These are phyloP conservation scores for Lucifuga dentata DNA, from an alignment of 2,113 vertebrate species.

Conservation along the genomic window DNA sequence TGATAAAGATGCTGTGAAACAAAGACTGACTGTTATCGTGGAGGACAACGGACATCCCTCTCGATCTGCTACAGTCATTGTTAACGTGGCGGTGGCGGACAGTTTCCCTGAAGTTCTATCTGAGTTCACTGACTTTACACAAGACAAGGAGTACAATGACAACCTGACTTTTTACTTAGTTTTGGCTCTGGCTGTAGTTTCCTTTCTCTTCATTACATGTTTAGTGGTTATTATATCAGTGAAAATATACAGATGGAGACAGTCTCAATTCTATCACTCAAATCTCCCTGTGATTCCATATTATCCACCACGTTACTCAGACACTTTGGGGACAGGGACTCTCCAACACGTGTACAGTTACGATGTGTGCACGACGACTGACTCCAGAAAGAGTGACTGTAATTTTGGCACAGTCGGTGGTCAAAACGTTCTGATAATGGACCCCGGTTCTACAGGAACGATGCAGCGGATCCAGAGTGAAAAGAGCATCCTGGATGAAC, in stretches of 20 bases:
- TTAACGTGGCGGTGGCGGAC: slow-evolving; percentile 68
- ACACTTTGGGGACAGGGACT: slow-evolving; percentile 73
- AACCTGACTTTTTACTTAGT: slow-evolving; percentile 31
- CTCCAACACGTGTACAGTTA: slow-evolving; percentile 71
- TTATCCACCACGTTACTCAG: slow-evolving; percentile 75
- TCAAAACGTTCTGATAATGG: slow-evolving; percentile 56
- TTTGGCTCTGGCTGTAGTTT: slow-evolving; percentile 65
- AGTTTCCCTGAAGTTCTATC: slow-evolving; percentile 69
- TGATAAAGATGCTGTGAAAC: too few relatives aligned
- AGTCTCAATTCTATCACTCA: slow-evolving; percentile 67
- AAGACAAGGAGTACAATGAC: slow-evolving; percentile 17
- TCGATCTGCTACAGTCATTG: slow-evolving; percentile 67
- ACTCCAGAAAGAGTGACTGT: slow-evolving; percentile 63
- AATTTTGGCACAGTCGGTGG: slow-evolving; percentile 47
- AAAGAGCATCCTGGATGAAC: too few relatives aligned
- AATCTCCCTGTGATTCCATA: slow-evolving; percentile 74
- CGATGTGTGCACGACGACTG: slow-evolving; percentile 64
- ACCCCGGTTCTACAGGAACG: slow-evolving; percentile 14
- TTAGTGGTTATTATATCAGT: slow-evolving; percentile 71
- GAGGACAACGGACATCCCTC: slow-evolving; percentile 22
- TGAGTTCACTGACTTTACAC: too few relatives aligned
- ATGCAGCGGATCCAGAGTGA: too few relatives aligned
- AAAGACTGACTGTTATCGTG: too few relatives aligned
- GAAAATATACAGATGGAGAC: slow-evolving; percentile 70
- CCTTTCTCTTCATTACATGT: slow-evolving; percentile 78